Evolutionary conservation across 1,140 invertebrate species (phyloP).

Genomic region (Ostrea edulis): DNA sequence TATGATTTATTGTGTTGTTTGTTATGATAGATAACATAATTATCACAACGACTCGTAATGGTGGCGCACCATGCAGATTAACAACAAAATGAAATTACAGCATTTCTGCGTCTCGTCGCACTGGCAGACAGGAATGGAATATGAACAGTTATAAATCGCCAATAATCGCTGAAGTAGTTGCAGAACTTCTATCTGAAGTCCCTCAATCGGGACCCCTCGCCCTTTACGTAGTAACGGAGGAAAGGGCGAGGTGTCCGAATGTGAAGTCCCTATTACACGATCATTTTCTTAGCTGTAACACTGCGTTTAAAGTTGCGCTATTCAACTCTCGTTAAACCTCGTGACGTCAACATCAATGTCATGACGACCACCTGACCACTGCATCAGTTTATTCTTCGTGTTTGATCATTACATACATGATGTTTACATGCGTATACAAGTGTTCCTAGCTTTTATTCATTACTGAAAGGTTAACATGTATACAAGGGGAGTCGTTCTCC

Average conservation of each 20-base stretch:
- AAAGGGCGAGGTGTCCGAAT: too few species aligned
- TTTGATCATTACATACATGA: not conserved
- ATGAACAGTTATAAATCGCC: not conserved
- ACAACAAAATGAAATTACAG: not conserved
- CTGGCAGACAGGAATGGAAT: not conserved
- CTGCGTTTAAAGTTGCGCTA: not conserved
- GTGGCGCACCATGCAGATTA: not conserved
- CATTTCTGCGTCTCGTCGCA: not conserved
- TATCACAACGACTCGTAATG: not conserved
- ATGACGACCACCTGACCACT: not conserved
- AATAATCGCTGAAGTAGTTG: not conserved
- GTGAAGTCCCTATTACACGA: too few species aligned
- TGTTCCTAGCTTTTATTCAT: not conserved
- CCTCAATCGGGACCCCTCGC: not conserved
- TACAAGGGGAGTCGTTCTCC: not conserved
- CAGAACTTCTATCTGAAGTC: not conserved
- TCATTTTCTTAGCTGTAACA: not conserved
- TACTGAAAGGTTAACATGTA: conserved; percentile 6
- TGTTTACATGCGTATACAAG: not conserved
- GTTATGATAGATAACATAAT: not conserved
- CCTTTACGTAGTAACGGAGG: too few species aligned
- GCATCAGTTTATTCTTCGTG: not conserved
- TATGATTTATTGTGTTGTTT: too few species aligned
- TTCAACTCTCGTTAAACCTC: not conserved
- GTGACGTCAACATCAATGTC: conserved; percentile 11